These are phyloP conservation scores for Pteropus alecto DNA, from an alignment of 2,113 vertebrate genomes.

Conservation along the genomic window DNA sequence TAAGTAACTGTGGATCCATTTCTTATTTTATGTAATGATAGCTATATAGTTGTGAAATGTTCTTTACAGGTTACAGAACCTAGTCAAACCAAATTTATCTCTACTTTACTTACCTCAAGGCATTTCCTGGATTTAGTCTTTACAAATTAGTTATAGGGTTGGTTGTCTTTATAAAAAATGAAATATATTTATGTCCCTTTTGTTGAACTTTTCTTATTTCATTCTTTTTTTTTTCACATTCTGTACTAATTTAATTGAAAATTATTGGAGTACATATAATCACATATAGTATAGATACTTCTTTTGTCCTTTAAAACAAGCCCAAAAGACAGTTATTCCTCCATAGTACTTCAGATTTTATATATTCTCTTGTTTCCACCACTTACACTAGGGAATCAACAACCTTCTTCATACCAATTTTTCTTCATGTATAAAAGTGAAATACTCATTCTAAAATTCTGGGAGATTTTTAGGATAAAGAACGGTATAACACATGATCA, in stretches of 20 bases:
- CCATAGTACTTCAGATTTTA: neutral
- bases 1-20: neutral
- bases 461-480: slow-evolving; percentile 3
- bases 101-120: neutral
- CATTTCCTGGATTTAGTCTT: neutral
- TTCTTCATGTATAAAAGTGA: neutral
- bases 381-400: neutral
- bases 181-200: neutral
- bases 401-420: neutral
- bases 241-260: neutral
- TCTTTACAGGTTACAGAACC: neutral
- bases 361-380: neutral
- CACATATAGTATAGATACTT: neutral
- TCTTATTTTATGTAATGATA: neutral
- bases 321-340: neutral
- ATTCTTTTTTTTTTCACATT: slow-evolving; percentile 19
- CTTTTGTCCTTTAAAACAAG: neutral
- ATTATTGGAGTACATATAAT: neutral
- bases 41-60: neutral
- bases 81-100: neutral
- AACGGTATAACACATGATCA: neutral
- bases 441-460: neutral
- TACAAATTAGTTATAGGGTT: neutral
- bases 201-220: neutral
- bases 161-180: neutral